A percentile compares a stretch with the other conserved stretches of the same genome.
These are phyloP conservation scores for Rhabdornis inornatus DNA, from an alignment of 2,113 vertebrate species.

Conservation along the genomic window DNA sequence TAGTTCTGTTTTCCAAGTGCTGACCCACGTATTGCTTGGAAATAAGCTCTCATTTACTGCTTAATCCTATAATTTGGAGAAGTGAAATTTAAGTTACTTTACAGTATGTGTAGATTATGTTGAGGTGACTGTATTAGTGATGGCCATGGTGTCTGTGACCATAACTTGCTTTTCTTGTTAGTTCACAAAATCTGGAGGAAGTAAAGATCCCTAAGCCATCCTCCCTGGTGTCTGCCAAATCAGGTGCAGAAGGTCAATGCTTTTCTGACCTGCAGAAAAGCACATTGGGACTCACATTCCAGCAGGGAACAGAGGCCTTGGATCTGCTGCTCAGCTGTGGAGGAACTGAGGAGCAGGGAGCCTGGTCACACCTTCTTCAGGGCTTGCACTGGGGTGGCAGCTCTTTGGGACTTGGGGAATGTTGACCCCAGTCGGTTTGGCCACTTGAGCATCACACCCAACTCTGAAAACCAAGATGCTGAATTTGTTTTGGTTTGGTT, in stretches of 20 bases:
- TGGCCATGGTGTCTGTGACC: neutral
- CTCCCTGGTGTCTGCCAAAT: neutral
- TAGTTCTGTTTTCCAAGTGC: neutral
- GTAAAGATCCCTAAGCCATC: neutral
- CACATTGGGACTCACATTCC: too few species aligned
- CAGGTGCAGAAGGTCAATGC: neutral
- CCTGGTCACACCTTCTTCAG: accelerated
- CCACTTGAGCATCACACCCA: neutral
- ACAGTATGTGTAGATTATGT: neutral
- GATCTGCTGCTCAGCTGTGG: neutral
- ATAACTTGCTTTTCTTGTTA: neutral
- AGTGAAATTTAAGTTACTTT: neutral
- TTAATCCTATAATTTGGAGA: neutral
- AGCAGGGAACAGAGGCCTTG: neutral
- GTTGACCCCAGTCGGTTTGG: neutral
- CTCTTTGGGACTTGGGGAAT: accelerated
- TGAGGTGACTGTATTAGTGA: neutral
- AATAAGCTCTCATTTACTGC: neutral
- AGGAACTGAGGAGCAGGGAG: neutral
- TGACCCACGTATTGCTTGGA: neutral
- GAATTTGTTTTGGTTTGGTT: neutral
- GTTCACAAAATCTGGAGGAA: neutral
- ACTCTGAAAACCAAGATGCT: neutral
- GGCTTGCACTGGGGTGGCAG: neutral
- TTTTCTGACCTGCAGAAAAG: neutral